Percentiles rank a stretch among this genome's conserved stretches.
These are phyloP conservation scores for Aegithalos caudatus DNA, from an alignment of 2,113 vertebrate genomes.

Conservation along the genomic window DNA sequence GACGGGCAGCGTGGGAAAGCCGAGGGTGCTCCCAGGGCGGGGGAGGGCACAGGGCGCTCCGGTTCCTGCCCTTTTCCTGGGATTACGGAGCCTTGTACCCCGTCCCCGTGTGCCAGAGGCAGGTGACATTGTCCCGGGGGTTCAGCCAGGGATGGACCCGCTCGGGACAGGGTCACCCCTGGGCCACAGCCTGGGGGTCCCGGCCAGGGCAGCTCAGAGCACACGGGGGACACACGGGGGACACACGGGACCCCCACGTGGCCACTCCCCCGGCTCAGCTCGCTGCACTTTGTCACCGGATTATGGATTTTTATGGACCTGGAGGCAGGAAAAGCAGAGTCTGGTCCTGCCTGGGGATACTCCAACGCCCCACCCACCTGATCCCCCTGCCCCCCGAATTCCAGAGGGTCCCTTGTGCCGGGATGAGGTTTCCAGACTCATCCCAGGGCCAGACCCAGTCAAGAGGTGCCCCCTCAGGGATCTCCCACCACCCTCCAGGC, in stretches of 20 bases:
- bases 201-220: neutral
- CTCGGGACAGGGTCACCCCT: neutral
- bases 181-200: neutral
- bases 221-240: neutral
- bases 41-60: neutral
- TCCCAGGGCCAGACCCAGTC: neutral
- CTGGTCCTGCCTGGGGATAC: neutral
- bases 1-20: neutral
- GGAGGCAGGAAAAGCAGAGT: neutral
- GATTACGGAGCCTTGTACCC: neutral
- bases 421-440: neutral
- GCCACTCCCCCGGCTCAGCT: neutral
- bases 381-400: rapidly evolving
- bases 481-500: neutral
- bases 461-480: neutral
- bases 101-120: neutral
- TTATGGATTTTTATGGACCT: neutral
- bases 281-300: neutral
- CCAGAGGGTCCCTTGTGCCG: rapidly evolving
- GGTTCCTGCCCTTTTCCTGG: neutral
- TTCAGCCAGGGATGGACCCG: rapidly evolving
- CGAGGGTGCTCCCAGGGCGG: rapidly evolving
- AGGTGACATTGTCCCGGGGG: neutral
- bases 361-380: rapidly evolving
- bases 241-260: neutral